These are phyloP conservation scores for Theonella swinhoei DNA, from an alignment of 37 sponge, comb jelly and placozoan species.

Conservation along the genomic window DNA sequence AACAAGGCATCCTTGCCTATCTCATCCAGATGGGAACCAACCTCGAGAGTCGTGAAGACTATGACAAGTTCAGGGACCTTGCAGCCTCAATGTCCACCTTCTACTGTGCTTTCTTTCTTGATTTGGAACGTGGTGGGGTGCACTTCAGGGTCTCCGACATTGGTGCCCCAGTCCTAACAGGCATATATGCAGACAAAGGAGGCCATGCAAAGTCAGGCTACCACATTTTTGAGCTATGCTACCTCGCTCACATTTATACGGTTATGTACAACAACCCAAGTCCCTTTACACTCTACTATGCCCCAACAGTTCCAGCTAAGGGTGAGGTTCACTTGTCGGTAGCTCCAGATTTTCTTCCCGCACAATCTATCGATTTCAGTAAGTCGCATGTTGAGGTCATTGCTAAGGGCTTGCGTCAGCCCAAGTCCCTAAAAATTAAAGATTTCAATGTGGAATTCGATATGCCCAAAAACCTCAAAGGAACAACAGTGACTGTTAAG, in stretches of 20 bases:
- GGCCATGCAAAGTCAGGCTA: slow-evolving; percentile 35
- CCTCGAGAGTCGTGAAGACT: not conserved
- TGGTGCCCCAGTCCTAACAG: slow-evolving; percentile 6
- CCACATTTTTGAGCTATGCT: slow-evolving; percentile 35
- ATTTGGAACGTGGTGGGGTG: slow-evolving; percentile 22
- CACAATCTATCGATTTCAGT: slow-evolving; percentile 1
- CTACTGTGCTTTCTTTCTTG: slow-evolving; percentile 24
- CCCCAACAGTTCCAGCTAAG: slow-evolving; percentile 4
- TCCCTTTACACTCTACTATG: slow-evolving; percentile 18
- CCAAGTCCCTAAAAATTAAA: not conserved
- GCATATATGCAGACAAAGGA: slow-evolving; percentile 24
- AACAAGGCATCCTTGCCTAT: slow-evolving; percentile 24
- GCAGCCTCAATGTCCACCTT: slow-evolving; percentile 37
- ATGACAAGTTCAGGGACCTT: slow-evolving; percentile 4
- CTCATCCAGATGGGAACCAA: slow-evolving; percentile 31
- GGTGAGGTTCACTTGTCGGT: slow-evolving; percentile 16
- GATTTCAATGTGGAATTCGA: not conserved
- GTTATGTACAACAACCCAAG: slow-evolving; percentile 14
- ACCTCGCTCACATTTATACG: slow-evolving; percentile 25
- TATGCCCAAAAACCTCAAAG: slow-evolving; percentile 2
- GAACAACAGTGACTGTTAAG: not conserved
- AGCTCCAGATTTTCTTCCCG: slow-evolving; percentile 19
- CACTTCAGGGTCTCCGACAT: slow-evolving; percentile 15
- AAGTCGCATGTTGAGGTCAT: not conserved
- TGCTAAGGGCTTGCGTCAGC: slow-evolving; percentile 7